phyloP scores from a whole-genome alignment of 2,113 vertebrate genomes.

The Mastomys natalensis region DNA sequence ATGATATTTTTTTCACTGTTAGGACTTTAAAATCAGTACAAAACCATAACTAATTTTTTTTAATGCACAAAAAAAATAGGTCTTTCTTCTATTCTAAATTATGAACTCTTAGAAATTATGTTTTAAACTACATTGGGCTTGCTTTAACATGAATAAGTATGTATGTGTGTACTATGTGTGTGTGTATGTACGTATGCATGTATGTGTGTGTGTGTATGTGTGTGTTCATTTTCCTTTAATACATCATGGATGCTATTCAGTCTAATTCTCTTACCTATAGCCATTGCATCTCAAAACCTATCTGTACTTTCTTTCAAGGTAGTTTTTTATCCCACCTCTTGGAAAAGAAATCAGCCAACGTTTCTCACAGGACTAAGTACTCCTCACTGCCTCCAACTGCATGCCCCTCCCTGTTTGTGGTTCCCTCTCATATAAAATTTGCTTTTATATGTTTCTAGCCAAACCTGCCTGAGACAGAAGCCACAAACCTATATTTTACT shows the following conservation, averaged over 20 bases:
- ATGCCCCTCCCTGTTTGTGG: not conserved
- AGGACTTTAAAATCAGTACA: slow-evolving; percentile 32
- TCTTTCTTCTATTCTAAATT: not conserved
- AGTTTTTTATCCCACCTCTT: not conserved
- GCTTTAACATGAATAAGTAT: not conserved
- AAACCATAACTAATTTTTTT: slow-evolving; percentile 12
- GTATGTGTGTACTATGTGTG: not conserved
- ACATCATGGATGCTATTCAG: not conserved
- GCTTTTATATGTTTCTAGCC: not conserved
- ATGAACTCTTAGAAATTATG: not conserved
- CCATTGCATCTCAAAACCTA: not conserved
- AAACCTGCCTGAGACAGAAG: not conserved
- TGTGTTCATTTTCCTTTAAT: not conserved
- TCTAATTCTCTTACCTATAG: slow-evolving; percentile 15
- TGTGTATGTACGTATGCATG: not conserved
- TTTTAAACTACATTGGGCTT: not conserved
- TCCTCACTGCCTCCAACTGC: not conserved
- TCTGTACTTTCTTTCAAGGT: slow-evolving; percentile 4
- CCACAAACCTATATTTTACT: not conserved
- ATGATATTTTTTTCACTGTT: slow-evolving; percentile 24
- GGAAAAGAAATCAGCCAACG: not conserved
- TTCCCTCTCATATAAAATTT: not conserved
- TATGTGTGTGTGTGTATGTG: not conserved
- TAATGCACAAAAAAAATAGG: slow-evolving; percentile 22
- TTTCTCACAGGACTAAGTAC: not conserved